Evolutionary conservation across 2,797 vertebrate species (phyloP).

Genomic region (Poecilia gillii): DNA sequence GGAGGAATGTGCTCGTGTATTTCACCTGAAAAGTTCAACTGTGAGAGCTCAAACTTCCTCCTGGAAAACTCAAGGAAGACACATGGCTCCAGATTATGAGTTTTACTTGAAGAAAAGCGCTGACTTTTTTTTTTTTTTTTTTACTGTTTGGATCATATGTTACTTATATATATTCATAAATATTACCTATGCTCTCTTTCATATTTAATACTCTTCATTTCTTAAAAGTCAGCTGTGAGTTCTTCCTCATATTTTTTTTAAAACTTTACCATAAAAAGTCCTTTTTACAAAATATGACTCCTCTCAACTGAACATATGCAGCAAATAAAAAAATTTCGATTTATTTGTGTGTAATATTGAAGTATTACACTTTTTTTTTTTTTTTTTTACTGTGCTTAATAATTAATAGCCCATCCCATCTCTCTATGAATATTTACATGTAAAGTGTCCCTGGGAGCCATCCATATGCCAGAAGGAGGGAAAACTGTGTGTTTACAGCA

Average conservation of each 20-base stretch:
- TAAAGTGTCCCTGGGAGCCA: slow-evolving; percentile 81
- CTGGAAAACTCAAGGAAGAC: slow-evolving; percentile 5
- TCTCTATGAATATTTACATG: slow-evolving; percentile 85
- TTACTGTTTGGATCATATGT: slow-evolving; percentile 30
- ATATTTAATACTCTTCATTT: slow-evolving; percentile 42
- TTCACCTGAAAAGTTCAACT: slow-evolving; percentile 71
- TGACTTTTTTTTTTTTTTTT: slow-evolving; percentile 11
- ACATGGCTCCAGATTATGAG: background rate
- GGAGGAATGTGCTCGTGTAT: slow-evolving; percentile 57
- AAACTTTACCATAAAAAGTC: slow-evolving; percentile 15
- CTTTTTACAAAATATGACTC: slow-evolving; percentile 50
- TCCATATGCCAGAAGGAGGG: slow-evolving; percentile 75
- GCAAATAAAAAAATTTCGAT: slow-evolving; percentile 72
- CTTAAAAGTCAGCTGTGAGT: slow-evolving; percentile 23
- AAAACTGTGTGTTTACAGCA: slow-evolving; percentile 80
- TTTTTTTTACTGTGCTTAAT: slow-evolving; percentile 78
- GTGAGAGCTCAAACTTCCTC: slow-evolving; percentile 41
- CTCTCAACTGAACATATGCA: slow-evolving; percentile 49
- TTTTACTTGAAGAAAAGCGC: background rate
- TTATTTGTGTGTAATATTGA: slow-evolving; percentile 69
- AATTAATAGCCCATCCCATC: slow-evolving; percentile 81
- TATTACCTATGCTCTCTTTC: slow-evolving; percentile 23
- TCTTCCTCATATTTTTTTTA: slow-evolving; percentile 42
- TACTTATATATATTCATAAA: slow-evolving; percentile 41
- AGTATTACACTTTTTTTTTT: slow-evolving; percentile 68